Base-by-base conservation (phyloP, 2,113 vertebrate species). In the Macquaria ambigua region DNA sequence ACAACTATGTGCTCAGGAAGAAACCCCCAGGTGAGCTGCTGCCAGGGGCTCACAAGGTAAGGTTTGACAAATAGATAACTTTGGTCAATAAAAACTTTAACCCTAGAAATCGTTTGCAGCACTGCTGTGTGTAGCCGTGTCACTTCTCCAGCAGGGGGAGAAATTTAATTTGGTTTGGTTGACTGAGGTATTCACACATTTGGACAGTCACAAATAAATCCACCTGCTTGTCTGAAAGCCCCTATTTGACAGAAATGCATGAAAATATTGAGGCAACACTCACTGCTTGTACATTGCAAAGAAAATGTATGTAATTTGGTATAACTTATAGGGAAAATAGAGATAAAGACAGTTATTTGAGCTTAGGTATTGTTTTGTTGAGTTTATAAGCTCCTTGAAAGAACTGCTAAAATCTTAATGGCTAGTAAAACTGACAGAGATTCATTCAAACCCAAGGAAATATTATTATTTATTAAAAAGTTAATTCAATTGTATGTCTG, bases 1-100 rank as follows among this genome's bases (percentile, higher is more conserved):
- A 82, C 56, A 91, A 91, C 14, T 98, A 96, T 63, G 97, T 99
- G 20, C 97, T 99, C 39, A 96, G 97, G 82, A 99, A 99, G 95
- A 97, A 97, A 71, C 98, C 98, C 5, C 95, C 97, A 12, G 98
- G 98, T 3, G 89, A 93, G 25, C 95, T 99, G 73, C 95, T 99
- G 37, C 97, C 96, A 21, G 91, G 95, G 63, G 98, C 98, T 50
- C 98, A 99, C 87, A 95, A 95, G 96, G 98, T 97, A 88, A 84
- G 10, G 11, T 5, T 28, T 14, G 8, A n/a, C 14, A 2, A 59
- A 21, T 28, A 0, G 14, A 18, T 20, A 16, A 21, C 18, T 67
- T 10, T 23, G 61, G 14, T 43, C 18, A 39, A 9, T 20, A 11
- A 41, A 14, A 48, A 3, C 0, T 8, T 34, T 1, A 7, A 12